Conservation (phyloP, 2,888 invertebrate genomes). For the Venusia cambrica region DNA sequence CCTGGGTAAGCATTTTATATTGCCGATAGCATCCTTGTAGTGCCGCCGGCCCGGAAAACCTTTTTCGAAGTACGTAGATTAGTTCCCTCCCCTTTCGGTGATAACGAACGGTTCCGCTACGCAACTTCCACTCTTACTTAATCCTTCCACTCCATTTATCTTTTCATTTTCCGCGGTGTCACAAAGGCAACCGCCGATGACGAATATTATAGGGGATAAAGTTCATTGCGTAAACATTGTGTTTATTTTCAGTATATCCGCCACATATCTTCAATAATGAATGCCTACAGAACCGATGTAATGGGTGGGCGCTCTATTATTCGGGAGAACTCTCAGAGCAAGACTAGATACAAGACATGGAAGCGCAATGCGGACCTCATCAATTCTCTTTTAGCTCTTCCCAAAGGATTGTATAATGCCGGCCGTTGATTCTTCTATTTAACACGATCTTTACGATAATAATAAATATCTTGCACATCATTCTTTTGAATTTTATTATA, state of each 20-base stretch:
- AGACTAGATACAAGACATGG: constrained; percentile 58
- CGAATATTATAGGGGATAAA: constrained; percentile 18
- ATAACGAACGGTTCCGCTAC: constrained; percentile 2
- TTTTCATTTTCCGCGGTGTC: constrained; percentile 16
- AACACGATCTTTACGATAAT: neutral
- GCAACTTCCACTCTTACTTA: constrained; percentile 8
- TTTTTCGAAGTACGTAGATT: no score
- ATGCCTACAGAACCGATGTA: constrained; percentile 43
- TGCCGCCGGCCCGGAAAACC: no score
- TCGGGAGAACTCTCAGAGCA: constrained; percentile 44
- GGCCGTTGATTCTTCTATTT: no score
- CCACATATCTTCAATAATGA: constrained; percentile 49
- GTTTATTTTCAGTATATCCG: constrained; percentile 49
- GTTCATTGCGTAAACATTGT: no score
- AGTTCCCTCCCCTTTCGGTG: no score
- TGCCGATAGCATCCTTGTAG: no score
- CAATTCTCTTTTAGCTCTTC: constrained; percentile 87
- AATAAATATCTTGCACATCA: constrained; percentile 1
- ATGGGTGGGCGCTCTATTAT: constrained; percentile 34
- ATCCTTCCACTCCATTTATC: constrained; percentile 13
- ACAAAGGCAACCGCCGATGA: constrained; percentile 18
- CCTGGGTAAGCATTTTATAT: no score
- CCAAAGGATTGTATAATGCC: constrained; percentile 87
- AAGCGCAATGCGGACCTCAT: constrained; percentile 88
- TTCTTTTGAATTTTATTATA: no score